Conservation (phyloP, 2,797 vertebrate species). For the Mus minutoides region DNA sequence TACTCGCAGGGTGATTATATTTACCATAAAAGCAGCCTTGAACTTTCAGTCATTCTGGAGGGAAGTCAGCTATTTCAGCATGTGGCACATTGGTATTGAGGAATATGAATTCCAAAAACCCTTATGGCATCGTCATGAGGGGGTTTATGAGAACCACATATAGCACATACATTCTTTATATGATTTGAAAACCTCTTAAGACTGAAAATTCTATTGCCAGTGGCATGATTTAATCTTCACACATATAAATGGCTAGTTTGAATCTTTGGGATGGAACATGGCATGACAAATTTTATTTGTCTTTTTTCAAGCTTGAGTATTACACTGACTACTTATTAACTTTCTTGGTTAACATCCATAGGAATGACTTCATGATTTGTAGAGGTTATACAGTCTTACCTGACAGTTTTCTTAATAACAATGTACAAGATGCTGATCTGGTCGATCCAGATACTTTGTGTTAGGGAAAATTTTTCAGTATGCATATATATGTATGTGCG, state of each 20-base stretch:
- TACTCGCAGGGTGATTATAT: slow-evolving; percentile 22
- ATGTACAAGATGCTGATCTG: background rate
- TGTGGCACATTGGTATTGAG: background rate
- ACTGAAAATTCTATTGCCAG: background rate
- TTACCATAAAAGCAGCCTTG: background rate
- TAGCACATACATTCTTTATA: background rate
- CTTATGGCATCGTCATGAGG: background rate
- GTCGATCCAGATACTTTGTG: background rate
- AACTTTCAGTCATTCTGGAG: background rate
- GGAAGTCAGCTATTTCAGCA: background rate
- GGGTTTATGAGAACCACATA: background rate
- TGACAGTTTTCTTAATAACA: background rate
- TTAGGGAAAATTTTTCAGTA: background rate
- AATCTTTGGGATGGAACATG: background rate
- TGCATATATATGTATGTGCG: background rate
- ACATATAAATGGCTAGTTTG: background rate
- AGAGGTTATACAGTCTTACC: background rate
- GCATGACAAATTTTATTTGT: background rate
- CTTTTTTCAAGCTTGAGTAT: background rate
- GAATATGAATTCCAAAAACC: background rate
- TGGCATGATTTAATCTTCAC: background rate
- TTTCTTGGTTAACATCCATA: background rate
- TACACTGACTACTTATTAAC: background rate
- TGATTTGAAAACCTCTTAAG: background rate
- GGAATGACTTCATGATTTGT: background rate